Evolutionary conservation across 2,888 invertebrate species (phyloP), one percentile per base, ranked within the genome.

Genomic region (Callimorpha dominula): DNA sequence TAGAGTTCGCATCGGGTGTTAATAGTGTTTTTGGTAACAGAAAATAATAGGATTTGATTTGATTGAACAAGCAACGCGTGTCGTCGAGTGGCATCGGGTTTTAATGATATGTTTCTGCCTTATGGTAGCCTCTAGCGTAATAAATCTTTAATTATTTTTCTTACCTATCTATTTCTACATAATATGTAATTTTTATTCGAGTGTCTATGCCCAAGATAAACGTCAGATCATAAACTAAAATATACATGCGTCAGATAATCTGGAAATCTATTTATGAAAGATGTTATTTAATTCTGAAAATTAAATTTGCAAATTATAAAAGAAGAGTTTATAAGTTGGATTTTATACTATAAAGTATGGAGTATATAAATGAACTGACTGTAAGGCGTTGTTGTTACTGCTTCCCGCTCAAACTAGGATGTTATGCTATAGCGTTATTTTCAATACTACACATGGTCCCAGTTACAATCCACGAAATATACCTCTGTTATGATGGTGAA

Each of bases 381-480:
- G 68, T 68, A 3, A 15, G 0, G 1, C 60, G 46, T 0, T 60
- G 60, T 15, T 68, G 60, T 60, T 68, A 15, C 31, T 60, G 20
- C 42, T 8, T 68, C 1, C 60, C 68, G 8, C 57, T 68, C 17
- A 68, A 49, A 46, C 46, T 43, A 7, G 68, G 46, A 8, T 60
- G 57, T 20, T 60, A 42, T 8, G 4, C 63, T 4, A 63, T 69
- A n/a, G 49, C 46, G 3, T 60, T 43, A 31, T 9, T 15, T 1
- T 68, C 68, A 7, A 20, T 68, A 1, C 15, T 68, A n/a, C 57
- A 68, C 20, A 57, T 68, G 68, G 57, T 68, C 7, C 68, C 68
- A 2, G 0, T 4, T 40, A 62, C 68, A 11, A 40, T 60, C 9
- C 20, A 62, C 11, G 49, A 68, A 49, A 62, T 62, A 17, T 62